Conservation (phyloP, 2,888 invertebrate species). For the Idaea aversata region DNA sequence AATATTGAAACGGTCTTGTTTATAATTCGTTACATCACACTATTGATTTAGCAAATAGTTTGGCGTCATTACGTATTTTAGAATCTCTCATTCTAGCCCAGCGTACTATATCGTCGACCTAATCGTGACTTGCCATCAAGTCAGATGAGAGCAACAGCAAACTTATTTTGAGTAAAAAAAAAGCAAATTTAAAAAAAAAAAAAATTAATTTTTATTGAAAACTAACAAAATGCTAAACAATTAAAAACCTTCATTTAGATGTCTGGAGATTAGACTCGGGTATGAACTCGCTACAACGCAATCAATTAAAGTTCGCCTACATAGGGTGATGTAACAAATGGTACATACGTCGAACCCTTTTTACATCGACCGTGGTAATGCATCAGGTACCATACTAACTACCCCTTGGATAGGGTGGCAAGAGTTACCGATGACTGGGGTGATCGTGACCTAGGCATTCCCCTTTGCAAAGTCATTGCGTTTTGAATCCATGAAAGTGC, state of each 20-base stretch:
- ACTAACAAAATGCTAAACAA: background rate
- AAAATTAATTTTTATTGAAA: too few species aligned
- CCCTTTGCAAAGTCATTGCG: background rate
- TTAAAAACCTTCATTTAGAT: background rate
- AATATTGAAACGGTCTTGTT: background rate
- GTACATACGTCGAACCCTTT: background rate
- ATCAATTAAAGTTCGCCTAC: too few species aligned
- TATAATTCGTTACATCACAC: background rate
- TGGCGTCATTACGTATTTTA: background rate
- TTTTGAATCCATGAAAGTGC: background rate
- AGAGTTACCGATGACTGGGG: background rate
- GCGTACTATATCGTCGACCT: too few species aligned
- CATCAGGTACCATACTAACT: background rate
- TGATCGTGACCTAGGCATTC: background rate
- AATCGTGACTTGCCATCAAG: too few species aligned
- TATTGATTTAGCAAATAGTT: background rate
- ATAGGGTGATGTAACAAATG: background rate
- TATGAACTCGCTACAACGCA: background rate
- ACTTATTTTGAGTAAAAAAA: too few species aligned
- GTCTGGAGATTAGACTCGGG: background rate
- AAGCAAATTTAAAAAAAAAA: too few species aligned
- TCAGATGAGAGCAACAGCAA: too few species aligned
- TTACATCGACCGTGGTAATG: background rate
- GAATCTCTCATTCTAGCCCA: too few species aligned
- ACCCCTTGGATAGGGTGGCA: background rate